Conservation (phyloP, 1,140 invertebrate genomes). For the Sarcophaga bullata region DNA sequence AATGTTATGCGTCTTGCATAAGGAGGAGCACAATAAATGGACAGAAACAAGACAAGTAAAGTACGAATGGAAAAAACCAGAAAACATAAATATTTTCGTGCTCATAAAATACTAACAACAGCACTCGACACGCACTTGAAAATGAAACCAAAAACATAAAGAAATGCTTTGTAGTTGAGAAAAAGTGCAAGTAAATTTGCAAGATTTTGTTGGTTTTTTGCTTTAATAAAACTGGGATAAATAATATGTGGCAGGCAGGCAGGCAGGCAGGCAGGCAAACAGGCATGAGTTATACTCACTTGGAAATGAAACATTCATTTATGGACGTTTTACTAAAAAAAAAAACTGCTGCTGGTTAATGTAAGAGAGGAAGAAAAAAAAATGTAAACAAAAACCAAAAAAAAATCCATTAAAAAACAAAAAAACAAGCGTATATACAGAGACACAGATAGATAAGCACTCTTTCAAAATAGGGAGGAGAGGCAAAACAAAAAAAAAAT, state of each 20-base stretch:
- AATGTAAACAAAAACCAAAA: background rate
- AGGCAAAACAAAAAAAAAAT: too few species aligned
- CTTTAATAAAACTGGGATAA: background rate
- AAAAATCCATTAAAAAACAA: background rate
- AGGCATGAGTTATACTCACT: background rate
- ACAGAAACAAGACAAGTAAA: background rate
- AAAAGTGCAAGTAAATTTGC: constrained; percentile 18
- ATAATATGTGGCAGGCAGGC: background rate
- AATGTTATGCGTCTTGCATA: background rate
- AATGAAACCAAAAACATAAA: background rate
- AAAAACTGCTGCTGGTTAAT: background rate
- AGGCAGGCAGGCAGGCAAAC: background rate
- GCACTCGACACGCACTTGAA: constrained; percentile 6
- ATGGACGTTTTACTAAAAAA: background rate
- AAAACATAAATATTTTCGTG: background rate
- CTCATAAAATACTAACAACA: background rate
- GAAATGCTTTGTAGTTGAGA: background rate
- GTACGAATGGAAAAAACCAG: background rate
- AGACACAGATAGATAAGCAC: background rate
- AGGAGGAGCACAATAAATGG: background rate
- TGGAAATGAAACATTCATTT: background rate
- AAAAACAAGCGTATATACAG: background rate
- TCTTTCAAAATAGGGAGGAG: background rate
- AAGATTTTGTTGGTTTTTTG: background rate
- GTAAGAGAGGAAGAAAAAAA: background rate